Evolutionary conservation across 2,113 vertebrate species (phyloP).

Genomic region (Argyrosomus japonicus): DNA sequence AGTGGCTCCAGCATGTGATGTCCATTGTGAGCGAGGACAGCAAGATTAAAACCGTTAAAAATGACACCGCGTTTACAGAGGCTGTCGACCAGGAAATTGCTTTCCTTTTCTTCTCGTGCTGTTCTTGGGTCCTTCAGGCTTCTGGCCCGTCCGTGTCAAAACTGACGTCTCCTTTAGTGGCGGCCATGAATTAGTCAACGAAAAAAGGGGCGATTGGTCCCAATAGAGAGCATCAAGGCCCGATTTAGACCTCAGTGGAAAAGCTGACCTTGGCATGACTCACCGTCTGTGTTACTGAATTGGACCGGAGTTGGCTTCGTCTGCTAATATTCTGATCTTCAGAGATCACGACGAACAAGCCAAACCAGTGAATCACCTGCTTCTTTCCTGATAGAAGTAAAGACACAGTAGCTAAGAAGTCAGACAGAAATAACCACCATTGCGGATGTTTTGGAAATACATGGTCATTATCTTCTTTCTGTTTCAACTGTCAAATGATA

Average conservation of each 20-base stretch:
- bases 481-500: neutral
- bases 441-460: neutral
- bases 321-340: neutral
- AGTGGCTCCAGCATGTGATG: slow-evolving; percentile 24
- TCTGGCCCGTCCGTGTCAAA: slow-evolving; percentile 38
- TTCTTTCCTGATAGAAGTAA: neutral
- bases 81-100: slow-evolving; percentile 67
- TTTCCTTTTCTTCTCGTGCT: slow-evolving; percentile 34
- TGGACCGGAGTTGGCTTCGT: neutral
- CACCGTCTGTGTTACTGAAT: neutral
- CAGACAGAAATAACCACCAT: neutral
- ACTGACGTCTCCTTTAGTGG: slow-evolving; percentile 42
- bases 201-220: slow-evolving; percentile 21
- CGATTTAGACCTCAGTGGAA: slow-evolving; percentile 7
- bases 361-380: neutral
- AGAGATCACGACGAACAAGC: neutral
- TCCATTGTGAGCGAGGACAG: slow-evolving; percentile 35
- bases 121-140: slow-evolving; percentile 1
- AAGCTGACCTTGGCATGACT: slow-evolving; percentile 15
- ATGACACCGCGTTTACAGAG: slow-evolving; percentile 35
- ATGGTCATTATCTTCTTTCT: neutral
- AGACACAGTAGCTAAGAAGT: neutral
- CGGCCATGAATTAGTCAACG: slow-evolving; percentile 64
- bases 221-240: slow-evolving; percentile 1
- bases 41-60: slow-evolving; percentile 67